A percentile compares a stretch with the other conserved stretches of the same genome.
These are phyloP conservation scores for Acyrthosiphon pisum DNA, from an alignment of 1,140 invertebrate species.

Conservation along the genomic window DNA sequence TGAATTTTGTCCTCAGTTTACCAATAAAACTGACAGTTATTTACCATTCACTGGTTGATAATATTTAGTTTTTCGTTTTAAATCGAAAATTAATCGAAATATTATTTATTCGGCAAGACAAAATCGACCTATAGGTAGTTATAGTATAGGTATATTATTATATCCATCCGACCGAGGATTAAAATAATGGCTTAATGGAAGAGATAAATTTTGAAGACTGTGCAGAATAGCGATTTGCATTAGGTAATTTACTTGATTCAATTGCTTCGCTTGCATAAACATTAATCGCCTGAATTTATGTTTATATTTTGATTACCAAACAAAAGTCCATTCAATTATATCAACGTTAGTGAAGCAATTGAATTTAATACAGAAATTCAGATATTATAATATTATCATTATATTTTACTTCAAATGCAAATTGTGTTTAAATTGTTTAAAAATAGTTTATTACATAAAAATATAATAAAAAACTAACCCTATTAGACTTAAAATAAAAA, in stretches of 20 bases:
- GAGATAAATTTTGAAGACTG: not conserved
- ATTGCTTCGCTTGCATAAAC: not conserved
- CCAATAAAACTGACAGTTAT: not conserved
- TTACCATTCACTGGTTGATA: too few relatives aligned
- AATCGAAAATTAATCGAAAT: not conserved
- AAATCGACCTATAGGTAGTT: not conserved
- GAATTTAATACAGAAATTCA: not conserved
- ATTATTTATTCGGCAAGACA: not conserved
- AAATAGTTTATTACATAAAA: not conserved
- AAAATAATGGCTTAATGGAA: not conserved
- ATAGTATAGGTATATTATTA: too few relatives aligned
- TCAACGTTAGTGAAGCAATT: not conserved
- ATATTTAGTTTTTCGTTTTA: not conserved
- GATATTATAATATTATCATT: not conserved
- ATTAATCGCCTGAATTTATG: not conserved
- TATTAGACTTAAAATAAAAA: not conserved
- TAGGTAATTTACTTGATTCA: not conserved
- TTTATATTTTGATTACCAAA: slow-evolving; percentile 11
- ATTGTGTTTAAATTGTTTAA: not conserved
- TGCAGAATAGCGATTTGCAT: not conserved
- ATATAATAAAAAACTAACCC: not conserved
- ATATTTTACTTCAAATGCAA: not conserved
- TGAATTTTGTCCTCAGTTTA: not conserved
- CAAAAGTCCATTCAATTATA: not conserved
- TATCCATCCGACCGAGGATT: not conserved